These are phyloP conservation scores for Ceratina australensis DNA, from an alignment of 1,140 invertebrate species.

Conservation along the genomic window DNA sequence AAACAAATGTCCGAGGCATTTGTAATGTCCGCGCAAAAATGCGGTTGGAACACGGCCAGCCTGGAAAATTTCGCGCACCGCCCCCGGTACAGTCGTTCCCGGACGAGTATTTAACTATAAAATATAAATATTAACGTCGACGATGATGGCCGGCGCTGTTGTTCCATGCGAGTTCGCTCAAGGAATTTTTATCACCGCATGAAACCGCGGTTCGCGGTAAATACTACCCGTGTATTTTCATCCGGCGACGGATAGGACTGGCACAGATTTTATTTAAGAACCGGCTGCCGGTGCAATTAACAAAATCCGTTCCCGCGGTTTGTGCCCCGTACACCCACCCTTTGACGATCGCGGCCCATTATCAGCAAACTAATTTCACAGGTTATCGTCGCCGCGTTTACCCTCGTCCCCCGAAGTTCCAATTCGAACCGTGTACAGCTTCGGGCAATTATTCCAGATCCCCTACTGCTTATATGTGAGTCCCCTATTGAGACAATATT, in stretches of 20 bases:
- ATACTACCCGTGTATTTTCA: not conserved
- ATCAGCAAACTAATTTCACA: constrained; percentile 6
- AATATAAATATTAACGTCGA: not conserved
- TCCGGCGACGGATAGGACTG: not conserved
- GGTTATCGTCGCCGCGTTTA: too few relatives aligned
- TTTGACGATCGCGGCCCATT: not conserved
- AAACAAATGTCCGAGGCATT: not conserved
- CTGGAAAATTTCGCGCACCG: not conserved
- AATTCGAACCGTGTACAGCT: too few relatives aligned
- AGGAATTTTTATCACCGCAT: constrained; percentile 5
- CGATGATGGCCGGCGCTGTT: not conserved
- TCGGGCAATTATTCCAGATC: too few relatives aligned
- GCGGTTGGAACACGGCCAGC: not conserved
- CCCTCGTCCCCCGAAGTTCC: not conserved
- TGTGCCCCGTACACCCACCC: too few relatives aligned
- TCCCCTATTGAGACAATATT: too few relatives aligned
- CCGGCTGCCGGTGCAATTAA: not conserved
- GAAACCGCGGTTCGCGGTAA: not conserved
- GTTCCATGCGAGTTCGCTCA: not conserved
- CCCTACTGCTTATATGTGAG: too few relatives aligned
- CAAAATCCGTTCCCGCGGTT: not conserved
- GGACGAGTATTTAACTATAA: not conserved
- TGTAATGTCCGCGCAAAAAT: not conserved
- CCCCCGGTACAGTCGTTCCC: not conserved
- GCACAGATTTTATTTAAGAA: not conserved